These are phyloP conservation scores for Upupa epops DNA, from an alignment of 2,113 vertebrate genomes.

Conservation along the genomic window DNA sequence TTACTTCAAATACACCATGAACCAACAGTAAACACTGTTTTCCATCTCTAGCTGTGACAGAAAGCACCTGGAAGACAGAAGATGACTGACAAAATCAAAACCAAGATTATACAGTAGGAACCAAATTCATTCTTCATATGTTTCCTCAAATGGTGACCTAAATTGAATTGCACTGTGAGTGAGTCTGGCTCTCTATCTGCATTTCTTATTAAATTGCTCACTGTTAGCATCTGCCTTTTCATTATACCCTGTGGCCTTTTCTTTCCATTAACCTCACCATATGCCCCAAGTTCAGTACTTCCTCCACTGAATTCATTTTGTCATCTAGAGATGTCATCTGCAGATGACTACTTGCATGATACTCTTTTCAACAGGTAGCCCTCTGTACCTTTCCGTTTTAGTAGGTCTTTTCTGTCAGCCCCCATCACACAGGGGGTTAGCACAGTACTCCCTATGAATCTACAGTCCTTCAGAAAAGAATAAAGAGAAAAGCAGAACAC, in stretches of 20 bases:
- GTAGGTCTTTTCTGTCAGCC: background rate
- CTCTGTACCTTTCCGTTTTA: background rate
- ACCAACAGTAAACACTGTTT: conserved; percentile 12
- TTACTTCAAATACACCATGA: background rate
- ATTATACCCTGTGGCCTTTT: conserved; percentile 30
- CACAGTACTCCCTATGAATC: background rate
- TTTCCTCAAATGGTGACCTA: conserved; percentile 30
- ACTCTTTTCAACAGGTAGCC: background rate
- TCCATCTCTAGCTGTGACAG: background rate
- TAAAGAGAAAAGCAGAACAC: background rate
- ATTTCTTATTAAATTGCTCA: conserved; percentile 61
- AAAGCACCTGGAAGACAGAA: conserved; percentile 47
- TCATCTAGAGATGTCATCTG: background rate
- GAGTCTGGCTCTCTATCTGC: conserved; percentile 20
- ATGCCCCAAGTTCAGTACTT: conserved; percentile 3
- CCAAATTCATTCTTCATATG: conserved; percentile 48
- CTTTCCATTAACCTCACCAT: conserved; percentile 46
- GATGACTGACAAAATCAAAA: background rate
- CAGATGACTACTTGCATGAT: background rate
- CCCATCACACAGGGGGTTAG: background rate
- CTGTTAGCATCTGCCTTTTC: conserved; percentile 54
- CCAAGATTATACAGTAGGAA: background rate
- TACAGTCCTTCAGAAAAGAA: background rate
- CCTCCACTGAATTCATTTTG: background rate
- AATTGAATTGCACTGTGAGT: conserved; percentile 36